A percentile compares a stretch with the other conserved stretches of the same genome.
Evolutionary conservation across 2,113 vertebrate genomes (phyloP).

Genomic region (Herpailurus yagouaroundi): DNA sequence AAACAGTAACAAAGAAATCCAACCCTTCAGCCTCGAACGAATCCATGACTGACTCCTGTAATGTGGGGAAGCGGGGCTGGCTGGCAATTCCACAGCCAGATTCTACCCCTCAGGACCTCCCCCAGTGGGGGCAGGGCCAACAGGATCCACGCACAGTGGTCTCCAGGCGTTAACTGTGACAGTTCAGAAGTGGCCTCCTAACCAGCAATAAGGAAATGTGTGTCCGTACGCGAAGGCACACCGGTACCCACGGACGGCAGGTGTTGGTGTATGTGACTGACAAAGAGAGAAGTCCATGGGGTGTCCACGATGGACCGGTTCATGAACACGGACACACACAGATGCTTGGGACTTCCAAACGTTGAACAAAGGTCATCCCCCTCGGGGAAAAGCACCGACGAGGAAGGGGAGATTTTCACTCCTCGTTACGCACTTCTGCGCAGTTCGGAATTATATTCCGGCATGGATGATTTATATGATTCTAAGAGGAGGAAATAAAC

Average conservation of each 20-base stretch:
- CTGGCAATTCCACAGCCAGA: not conserved
- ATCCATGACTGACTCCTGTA: not conserved
- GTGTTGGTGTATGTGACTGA: accelerated
- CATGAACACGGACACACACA: not conserved
- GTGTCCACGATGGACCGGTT: accelerated
- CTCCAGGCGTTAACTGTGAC: not conserved
- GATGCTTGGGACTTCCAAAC: not conserved
- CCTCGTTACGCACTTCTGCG: accelerated
- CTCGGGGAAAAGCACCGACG: not conserved
- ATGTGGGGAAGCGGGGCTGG: not conserved
- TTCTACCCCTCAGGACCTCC: not conserved
- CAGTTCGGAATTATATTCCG: not conserved
- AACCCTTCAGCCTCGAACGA: not conserved
- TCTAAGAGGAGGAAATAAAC: not conserved
- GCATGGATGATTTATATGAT: accelerated
- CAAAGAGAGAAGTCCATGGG: not conserved
- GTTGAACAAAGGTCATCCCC: not conserved
- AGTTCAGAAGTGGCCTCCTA: not conserved
- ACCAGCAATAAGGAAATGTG: not conserved
- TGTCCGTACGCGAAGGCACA: not conserved
- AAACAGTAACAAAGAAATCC: not conserved
- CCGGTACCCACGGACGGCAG: accelerated
- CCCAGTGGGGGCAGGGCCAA: accelerated
- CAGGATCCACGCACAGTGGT: accelerated
- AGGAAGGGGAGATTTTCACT: not conserved